phyloP scores from a whole-genome alignment of 2,113 vertebrate genomes.

The Willisornis vidua region DNA sequence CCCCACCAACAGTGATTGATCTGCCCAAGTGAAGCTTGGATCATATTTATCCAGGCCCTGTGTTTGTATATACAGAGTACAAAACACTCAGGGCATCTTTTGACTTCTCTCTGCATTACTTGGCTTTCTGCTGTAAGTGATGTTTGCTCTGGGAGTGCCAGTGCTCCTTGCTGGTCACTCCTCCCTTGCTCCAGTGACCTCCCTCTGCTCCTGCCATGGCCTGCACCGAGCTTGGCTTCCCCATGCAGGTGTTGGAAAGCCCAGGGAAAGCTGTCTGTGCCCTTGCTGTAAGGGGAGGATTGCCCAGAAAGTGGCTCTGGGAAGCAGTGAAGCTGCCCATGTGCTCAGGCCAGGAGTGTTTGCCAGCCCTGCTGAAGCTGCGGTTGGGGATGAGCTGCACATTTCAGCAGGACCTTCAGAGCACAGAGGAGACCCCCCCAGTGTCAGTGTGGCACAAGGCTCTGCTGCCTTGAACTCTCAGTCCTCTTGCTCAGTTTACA shows the following conservation, averaged over 20 bases:
- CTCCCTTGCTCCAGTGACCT: neutral
- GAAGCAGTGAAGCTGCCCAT: neutral
- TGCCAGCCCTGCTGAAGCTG: neutral
- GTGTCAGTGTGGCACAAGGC: neutral
- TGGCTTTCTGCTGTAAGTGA: neutral
- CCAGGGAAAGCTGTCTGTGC: neutral
- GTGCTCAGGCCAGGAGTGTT: rapidly evolving
- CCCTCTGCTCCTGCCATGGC: neutral
- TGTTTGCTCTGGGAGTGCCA: neutral
- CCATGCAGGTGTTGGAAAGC: too few relatives aligned
- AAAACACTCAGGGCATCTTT: neutral
- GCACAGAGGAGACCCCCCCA: rapidly evolving
- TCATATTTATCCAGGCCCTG: neutral
- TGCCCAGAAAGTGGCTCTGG: neutral
- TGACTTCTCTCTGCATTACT: rapidly evolving
- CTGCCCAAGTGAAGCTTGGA: neutral
- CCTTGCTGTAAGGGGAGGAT: neutral
- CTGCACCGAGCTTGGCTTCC: neutral
- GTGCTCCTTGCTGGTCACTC: neutral
- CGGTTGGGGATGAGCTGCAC: neutral
- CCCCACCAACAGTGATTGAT: neutral
- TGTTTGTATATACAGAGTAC: neutral
- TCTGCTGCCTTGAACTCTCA: rapidly evolving
- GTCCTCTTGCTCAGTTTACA: neutral
- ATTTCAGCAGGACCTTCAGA: rapidly evolving